These are phyloP conservation scores for Ciona savignyi DNA, from an alignment of 23 tunicate genomes.

Conservation along the genomic window DNA sequence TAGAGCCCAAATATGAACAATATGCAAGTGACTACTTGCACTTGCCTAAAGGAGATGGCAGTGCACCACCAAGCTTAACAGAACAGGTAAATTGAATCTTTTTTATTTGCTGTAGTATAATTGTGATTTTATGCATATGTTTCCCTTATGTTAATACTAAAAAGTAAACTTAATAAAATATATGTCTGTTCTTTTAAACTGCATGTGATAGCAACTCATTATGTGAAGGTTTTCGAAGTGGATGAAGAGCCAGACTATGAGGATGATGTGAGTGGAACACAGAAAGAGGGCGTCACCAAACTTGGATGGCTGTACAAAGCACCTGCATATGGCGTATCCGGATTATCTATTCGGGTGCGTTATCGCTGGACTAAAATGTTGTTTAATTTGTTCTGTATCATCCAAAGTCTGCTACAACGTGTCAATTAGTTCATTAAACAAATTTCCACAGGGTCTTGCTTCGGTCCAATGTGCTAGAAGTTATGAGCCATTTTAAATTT, in stretches of 20 bases:
- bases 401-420: too few relatives aligned
- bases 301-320: constrained; percentile 84
- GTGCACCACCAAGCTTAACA: constrained; percentile 10
- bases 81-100: constrained; percentile 38
- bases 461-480: too few relatives aligned
- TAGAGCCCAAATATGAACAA: constrained; percentile 50
- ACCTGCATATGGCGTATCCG: constrained; percentile 48
- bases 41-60: constrained; percentile 27
- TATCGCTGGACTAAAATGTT: too few relatives aligned
- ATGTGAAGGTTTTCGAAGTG: constrained; percentile 57
- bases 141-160: too few relatives aligned
- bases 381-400: too few relatives aligned
- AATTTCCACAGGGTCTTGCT: too few relatives aligned
- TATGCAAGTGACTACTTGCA: constrained; percentile 57
- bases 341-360: constrained; percentile 34
- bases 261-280: constrained; percentile 30
- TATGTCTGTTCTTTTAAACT: too few relatives aligned
- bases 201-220: background rate
- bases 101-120: background rate
- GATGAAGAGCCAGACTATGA: constrained; percentile 57
- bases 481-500: too few relatives aligned
- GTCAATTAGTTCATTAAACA: too few relatives aligned
- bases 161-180: too few relatives aligned
- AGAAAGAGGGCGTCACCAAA: constrained; percentile 58
- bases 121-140: background rate